These are phyloP conservation scores for Cephalotes varians DNA, from an alignment of 2,888 invertebrate genomes.

Conservation along the genomic window DNA sequence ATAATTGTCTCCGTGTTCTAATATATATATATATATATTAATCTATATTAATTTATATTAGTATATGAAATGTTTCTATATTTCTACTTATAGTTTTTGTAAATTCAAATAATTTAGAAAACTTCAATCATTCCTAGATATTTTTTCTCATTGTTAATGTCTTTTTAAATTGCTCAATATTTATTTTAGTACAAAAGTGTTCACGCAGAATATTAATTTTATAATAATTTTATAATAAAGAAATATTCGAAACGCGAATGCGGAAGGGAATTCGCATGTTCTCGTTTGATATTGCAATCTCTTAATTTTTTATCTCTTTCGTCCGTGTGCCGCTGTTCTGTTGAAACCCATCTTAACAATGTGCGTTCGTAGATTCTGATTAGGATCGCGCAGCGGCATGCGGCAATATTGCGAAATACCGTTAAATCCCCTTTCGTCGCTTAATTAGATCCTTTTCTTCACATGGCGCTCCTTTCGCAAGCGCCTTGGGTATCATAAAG, in stretches of 20 bases:
- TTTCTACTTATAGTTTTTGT: too few relatives aligned
- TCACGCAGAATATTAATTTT: not conserved
- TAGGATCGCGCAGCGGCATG: constrained; percentile 33
- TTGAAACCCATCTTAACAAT: constrained; percentile 47
- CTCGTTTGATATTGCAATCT: not conserved
- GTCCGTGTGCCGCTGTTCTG: not conserved
- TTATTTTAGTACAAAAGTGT: not conserved
- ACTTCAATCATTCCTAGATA: not conserved
- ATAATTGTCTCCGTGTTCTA: not conserved
- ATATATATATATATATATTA: not conserved
- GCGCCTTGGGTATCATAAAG: constrained; percentile 15
- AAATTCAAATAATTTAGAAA: not conserved
- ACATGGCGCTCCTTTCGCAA: not conserved
- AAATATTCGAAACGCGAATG: not conserved
- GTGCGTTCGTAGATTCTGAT: constrained; percentile 56
- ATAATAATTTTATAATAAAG: not conserved
- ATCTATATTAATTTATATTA: not conserved
- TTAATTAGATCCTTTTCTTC: constrained; percentile 40
- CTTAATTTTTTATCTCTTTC: constrained; percentile 5
- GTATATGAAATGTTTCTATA: too few relatives aligned
- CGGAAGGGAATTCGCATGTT: not conserved
- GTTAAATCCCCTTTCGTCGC: constrained; percentile 48
- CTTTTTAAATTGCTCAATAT: not conserved
- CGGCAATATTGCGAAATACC: constrained; percentile 45
- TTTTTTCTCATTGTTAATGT: not conserved